phyloP scores from a whole-genome alignment of 2,888 invertebrate species.

The Trissolcus japonicus region DNA sequence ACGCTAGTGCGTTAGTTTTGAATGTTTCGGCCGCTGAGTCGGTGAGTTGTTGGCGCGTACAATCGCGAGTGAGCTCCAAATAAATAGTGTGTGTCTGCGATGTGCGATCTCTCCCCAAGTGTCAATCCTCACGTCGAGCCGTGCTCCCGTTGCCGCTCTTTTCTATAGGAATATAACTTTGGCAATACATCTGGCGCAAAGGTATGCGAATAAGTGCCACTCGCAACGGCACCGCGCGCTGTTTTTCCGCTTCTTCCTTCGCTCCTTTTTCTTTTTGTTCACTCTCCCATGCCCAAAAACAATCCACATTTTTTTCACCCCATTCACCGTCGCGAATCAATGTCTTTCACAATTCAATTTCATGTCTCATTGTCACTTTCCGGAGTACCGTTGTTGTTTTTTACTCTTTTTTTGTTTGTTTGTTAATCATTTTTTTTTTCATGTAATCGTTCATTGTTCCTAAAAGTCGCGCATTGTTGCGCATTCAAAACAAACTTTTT shows the following conservation, averaged over 20 bases:
- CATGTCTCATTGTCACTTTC: neutral
- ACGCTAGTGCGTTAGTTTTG: constrained; percentile 48
- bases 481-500: neutral
- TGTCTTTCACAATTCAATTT: too few relatives aligned
- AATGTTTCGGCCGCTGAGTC: constrained; percentile 37
- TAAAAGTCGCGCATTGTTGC: neutral
- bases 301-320: constrained; percentile 5
- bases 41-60: constrained; percentile 24
- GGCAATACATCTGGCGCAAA: constrained; percentile 26
- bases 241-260: constrained; percentile 13
- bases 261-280: constrained; percentile 15
- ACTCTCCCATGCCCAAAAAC: neutral
- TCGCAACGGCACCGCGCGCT: constrained; percentile 22
- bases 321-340: neutral
- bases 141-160: constrained; percentile 13
- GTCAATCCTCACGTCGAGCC: constrained; percentile 5
- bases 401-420: neutral
- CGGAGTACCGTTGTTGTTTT: neutral
- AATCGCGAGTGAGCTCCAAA: constrained; percentile 1
- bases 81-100: constrained; percentile 23
- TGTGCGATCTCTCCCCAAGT: constrained; percentile 18
- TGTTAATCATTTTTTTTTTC: neutral
- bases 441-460: neutral
- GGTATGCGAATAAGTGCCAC: constrained; percentile 41
- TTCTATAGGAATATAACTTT: constrained; percentile 22